Evolutionary conservation across 2,797 vertebrate species (phyloP), one percentile per base, ranked within the genome.

Genomic region (Sternarchorhynchus goeldii): DNA sequence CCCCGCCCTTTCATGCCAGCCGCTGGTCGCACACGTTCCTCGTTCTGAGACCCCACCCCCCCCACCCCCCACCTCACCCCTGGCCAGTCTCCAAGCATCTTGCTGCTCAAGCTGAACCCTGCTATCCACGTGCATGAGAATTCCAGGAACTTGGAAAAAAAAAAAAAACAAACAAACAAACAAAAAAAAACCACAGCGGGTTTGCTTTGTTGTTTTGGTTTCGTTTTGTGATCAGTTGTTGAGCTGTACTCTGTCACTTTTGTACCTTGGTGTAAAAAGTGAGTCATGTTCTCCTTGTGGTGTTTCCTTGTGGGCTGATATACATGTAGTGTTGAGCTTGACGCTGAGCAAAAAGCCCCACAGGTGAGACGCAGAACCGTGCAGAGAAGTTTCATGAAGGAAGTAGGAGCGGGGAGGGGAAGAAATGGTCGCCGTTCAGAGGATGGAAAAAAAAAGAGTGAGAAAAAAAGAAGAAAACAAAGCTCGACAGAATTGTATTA

Each of bases 111-210:
- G 75, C 20, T 29, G 29, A 66, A 64, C 73, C 75, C 81, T 82
- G n/a, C 87, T 91, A 83, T 92, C 84, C 89, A 70, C 88, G 87
- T 91, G 90, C 89, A 86, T 82, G 65, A 82, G 76, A 80, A 79
- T 88, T 80, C 86, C 80, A 63, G 45, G 75, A 85, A 77, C 83
- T 73, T 69, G 80, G 75, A 68, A 68, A 14, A 12, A 21, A 45
- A 10, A 67, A 81, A 75, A 68, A 68, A 12, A 39, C n/a, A n/a
- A n/a, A n/a, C n/a, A 20, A 41, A 41, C 14, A 3, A 41, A 63
- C 4, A 8, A 39, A 36, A 5, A 8, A 67, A 65, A 62, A 79
- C 82, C n/a, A 72, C 84, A 83, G 79, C 83, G 77, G 80, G 79
- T 71, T 32, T 75, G 81, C 77, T 90, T 80, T 79, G 80, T 85